A percentile compares a stretch with the other conserved stretches of the same genome.
Evolutionary conservation across 2,797 vertebrate species (phyloP).

Genomic region (Rhabdomys pumilio): DNA sequence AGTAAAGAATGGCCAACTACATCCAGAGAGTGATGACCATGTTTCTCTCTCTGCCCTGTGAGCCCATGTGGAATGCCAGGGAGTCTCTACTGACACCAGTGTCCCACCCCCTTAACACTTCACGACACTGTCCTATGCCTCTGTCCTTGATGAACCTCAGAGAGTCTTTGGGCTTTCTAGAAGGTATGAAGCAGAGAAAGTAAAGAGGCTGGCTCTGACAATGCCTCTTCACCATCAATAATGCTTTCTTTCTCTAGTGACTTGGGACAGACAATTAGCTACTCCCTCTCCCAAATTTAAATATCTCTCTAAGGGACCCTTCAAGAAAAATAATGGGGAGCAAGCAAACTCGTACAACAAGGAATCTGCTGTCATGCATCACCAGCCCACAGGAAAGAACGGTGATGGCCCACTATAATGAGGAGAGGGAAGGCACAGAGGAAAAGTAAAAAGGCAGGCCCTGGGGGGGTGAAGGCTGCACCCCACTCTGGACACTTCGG

Average conservation of each 20-base stretch:
- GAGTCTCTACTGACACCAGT: too few species aligned
- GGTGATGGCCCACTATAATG: neutral
- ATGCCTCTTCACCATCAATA: neutral
- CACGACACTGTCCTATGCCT: neutral
- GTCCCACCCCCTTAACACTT: neutral
- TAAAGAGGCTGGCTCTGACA: neutral
- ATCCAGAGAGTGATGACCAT: neutral
- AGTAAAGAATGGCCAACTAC: too few species aligned
- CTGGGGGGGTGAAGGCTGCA: neutral
- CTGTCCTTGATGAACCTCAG: neutral
- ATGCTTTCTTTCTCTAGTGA: neutral
- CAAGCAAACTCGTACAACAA: too few species aligned
- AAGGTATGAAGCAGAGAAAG: accelerated
- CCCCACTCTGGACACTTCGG: accelerated
- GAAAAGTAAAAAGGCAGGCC: neutral
- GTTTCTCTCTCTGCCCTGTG: neutral
- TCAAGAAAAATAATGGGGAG: neutral
- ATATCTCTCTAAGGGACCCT: neutral
- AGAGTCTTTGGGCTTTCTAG: neutral
- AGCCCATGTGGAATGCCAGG: neutral
- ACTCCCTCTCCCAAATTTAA: neutral
- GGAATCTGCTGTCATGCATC: neutral
- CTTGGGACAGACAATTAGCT: accelerated
- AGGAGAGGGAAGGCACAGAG: neutral
- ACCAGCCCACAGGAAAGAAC: neutral